Evolutionary conservation across 1,140 invertebrate genomes (phyloP).

Genomic region (Halyomorpha halys): DNA sequence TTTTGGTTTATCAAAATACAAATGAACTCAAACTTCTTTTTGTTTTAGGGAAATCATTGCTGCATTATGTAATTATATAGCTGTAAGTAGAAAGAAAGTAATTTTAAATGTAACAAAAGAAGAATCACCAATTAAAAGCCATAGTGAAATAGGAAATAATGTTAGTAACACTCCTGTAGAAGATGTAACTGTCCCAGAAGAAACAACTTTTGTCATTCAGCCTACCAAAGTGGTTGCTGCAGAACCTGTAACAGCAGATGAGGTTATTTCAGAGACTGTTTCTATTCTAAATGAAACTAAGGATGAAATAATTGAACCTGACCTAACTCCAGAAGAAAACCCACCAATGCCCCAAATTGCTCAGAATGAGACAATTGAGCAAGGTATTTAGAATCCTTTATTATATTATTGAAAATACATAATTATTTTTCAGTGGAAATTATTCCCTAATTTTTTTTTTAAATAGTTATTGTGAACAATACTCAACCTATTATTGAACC

Average conservation of each 20-base stretch:
- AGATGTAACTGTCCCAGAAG: not conserved
- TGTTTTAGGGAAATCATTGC: conserved; percentile 47
- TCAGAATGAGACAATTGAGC: conserved; percentile 2
- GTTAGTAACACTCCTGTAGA: not conserved
- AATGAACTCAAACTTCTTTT: too few relatives aligned
- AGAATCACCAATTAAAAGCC: not conserved
- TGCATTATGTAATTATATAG: conserved; percentile 63
- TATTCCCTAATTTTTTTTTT: not conserved
- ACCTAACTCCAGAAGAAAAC: not conserved
- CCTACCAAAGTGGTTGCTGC: not conserved
- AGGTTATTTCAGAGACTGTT: not conserved
- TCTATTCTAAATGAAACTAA: not conserved
- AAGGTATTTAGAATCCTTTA: not conserved
- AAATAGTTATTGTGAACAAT: not conserved
- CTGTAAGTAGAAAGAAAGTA: conserved; percentile 52
- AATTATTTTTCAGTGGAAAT: not conserved
- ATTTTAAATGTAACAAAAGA: conserved; percentile 1
- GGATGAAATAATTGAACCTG: not conserved
- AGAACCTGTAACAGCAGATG: not conserved
- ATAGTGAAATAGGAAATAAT: too few relatives aligned
- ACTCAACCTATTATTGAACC: not conserved
- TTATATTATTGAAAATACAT: not conserved
- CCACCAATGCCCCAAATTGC: not conserved
- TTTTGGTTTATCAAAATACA: too few relatives aligned
- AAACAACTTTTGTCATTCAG: not conserved